Evolutionary conservation across 2,113 vertebrate species (phyloP), one percentile per base, ranked within the genome.

Genomic region (Kobus ellipsiprymnus): DNA sequence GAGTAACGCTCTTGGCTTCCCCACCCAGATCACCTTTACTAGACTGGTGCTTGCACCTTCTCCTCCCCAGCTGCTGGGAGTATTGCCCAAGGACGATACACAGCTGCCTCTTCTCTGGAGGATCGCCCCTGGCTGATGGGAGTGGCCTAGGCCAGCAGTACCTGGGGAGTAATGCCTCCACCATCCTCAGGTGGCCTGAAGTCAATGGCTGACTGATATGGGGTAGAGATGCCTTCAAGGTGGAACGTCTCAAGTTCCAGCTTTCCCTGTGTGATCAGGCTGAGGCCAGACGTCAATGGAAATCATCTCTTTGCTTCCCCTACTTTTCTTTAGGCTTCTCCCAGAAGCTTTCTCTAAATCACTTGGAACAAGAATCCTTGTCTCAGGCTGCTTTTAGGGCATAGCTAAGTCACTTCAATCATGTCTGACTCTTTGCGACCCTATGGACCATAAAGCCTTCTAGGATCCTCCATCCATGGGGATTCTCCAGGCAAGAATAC

Each of bases 261-360:
- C 1, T 8, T 1, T 46, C 60, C 87, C 85, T 19, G 33, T 36
- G 60, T 3, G 6, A 33, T 6, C 19, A 80, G 44, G 3, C 15
- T 40, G 55, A 59, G 46, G 10, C 25, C 12, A 44, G 71, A 29
- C 0, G 1, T 16, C 64, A 46, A 8, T 2, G 1, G 30, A 44
- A 82, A 83, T 29, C 19, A 52, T 33, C 33, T 40, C 33, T 55
- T 14, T 25, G 78, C 60, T 46, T 50, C 29, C 7, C 16, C n/a
- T 3, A 5, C n/a, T 80, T 81, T 23, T 30, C 40, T 44, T 30
- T 2, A 36, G 67, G 15, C 11, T 52, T 62, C 36, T 78, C 57
- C 27, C 16, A 50, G 92, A 67, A 86, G 2, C 44, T 50, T 21
- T 27, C 44, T 88, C 27, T 84, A 71, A 33, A n/a, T 33, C 60